A percentile compares a stretch with the other conserved stretches of the same genome.
Conservation (phyloP, 1,140 invertebrate species). For the Orchestia grillus region DNA sequence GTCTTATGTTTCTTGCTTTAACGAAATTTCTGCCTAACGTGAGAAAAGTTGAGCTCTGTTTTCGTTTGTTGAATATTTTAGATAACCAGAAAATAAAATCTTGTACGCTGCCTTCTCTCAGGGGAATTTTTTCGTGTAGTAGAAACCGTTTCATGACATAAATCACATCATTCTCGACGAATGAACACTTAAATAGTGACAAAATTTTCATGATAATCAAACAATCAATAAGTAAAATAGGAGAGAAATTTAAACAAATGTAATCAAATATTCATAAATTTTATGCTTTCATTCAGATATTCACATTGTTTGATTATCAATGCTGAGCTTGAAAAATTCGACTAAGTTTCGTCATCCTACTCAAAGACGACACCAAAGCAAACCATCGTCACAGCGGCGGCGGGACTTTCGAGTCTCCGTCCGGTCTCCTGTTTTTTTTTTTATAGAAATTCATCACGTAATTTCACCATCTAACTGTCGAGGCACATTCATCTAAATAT, state of each 20-base stretch:
- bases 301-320: not conserved
- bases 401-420: not conserved
- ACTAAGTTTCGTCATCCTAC: not conserved
- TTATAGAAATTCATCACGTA: not conserved
- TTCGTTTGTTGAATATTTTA: not conserved
- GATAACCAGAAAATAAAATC: not conserved
- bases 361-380: not conserved
- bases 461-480: not conserved
- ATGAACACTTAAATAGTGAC: not conserved
- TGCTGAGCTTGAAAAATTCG: not conserved
- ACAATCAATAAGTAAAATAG: not conserved
- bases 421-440: not conserved
- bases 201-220: not conserved
- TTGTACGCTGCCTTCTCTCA: not conserved
- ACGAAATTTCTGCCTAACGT: not conserved
- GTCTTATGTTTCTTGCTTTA: not conserved
- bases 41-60: not conserved
- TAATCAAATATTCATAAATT: not conserved
- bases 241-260: not conserved
- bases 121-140: constrained; percentile 3
- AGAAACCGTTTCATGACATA: not conserved
- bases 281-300: not conserved
- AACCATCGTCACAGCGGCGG: not conserved
- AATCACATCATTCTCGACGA: not conserved
- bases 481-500: not conserved